Evolutionary conservation across 2,888 invertebrate species (phyloP).

Genomic region (Himalopsyche japonica): DNA sequence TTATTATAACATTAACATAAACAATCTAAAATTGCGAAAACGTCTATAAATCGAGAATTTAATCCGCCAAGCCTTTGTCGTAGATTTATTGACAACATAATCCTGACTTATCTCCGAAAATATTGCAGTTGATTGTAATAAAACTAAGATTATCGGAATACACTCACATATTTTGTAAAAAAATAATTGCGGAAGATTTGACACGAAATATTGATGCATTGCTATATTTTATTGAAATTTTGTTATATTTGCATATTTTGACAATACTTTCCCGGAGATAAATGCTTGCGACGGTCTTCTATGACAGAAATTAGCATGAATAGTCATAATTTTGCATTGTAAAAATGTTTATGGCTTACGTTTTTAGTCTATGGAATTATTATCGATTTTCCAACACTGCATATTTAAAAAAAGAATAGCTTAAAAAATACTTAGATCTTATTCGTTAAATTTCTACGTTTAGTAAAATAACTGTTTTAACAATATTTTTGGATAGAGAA

Average conservation of each 20-base stretch:
- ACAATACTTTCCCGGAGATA: neutral
- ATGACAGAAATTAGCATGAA: neutral
- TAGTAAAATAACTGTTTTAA: no score
- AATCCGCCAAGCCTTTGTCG: neutral
- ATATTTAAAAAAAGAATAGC: no score
- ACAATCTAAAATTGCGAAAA: neutral
- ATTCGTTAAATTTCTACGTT: no score
- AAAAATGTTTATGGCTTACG: neutral
- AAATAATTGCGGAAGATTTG: neutral
- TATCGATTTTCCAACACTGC: no score
- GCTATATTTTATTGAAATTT: neutral
- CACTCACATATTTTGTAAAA: neutral
- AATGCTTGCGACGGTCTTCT: neutral
- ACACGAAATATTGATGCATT: neutral
- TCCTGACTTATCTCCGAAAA: neutral
- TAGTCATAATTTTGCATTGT: neutral
- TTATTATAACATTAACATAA: neutral
- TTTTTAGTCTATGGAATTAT: no score
- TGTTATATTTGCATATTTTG: neutral
- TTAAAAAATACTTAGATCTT: no score
- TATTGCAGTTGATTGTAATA: neutral
- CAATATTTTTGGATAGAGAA: no score
- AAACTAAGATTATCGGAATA: neutral
- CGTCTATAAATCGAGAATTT: neutral
- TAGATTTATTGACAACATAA: neutral